These are phyloP conservation scores for Coenonympha glycerion DNA, from an alignment of 2,888 invertebrate species.

Conservation along the genomic window DNA sequence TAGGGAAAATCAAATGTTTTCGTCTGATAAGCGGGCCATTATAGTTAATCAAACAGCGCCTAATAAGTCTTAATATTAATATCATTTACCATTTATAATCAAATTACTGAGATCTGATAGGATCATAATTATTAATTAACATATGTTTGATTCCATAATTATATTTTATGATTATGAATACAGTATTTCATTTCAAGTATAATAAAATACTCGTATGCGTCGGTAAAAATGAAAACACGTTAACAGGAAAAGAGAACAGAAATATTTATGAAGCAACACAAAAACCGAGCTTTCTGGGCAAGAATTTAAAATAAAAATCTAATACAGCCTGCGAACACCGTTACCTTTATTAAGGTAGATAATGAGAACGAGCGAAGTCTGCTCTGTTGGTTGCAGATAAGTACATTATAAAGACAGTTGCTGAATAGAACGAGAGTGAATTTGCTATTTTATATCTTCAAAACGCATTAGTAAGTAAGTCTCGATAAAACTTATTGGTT, in stretches of 20 bases:
- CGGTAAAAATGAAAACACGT: too few relatives aligned
- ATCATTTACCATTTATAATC: too few relatives aligned
- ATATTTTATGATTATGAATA: too few relatives aligned
- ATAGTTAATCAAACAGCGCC: too few relatives aligned
- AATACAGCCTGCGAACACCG: constrained; percentile 20
- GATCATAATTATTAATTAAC: too few relatives aligned
- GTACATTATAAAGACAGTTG: constrained; percentile 16
- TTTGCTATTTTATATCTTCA: constrained; percentile 4
- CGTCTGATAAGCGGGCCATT: too few relatives aligned
- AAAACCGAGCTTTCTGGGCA: constrained; percentile 1
- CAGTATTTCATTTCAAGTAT: too few relatives aligned
- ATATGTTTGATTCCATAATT: too few relatives aligned
- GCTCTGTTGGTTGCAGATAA: constrained; percentile 22
- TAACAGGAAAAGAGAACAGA: background rate
- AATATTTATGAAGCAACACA: background rate
- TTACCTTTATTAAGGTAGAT: constrained; percentile 22
- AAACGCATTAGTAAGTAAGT: background rate
- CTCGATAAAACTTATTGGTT: background rate
- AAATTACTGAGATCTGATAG: too few relatives aligned
- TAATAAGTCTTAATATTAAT: too few relatives aligned
- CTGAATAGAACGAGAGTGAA: constrained; percentile 8
- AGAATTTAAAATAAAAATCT: constrained; percentile 21
- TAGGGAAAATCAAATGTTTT: too few relatives aligned
- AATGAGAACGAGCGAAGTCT: constrained; percentile 25
- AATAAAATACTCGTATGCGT: too few relatives aligned